Evolutionary conservation across 2,888 invertebrate genomes (phyloP), one percentile per base, ranked within the genome.

Genomic region (Epirrhoe tristata): DNA sequence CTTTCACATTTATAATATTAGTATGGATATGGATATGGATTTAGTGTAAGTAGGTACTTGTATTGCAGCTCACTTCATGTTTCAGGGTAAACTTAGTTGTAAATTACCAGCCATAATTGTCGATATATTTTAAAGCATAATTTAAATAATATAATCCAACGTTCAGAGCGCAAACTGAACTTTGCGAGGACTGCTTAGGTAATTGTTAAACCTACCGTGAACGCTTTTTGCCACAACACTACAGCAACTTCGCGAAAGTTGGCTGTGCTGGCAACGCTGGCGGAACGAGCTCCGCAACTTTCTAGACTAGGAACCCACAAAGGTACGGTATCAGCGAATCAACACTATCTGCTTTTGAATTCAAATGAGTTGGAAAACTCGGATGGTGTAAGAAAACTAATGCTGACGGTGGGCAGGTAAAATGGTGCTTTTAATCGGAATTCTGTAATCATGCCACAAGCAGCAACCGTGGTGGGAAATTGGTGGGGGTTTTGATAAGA

Each of bases 331-430:
- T 90, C 90, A 87, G 82, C 78, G 81, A 89, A 93, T 93, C 93
- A 86, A 79, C 86, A 84, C 88, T 93, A 93, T 93, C 93, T 93
- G 91, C 93, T 93, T 91, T 93, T 87, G 88, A 88, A 93, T 93
- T 90, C 91, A 93, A 93, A 93, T 93, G 93, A 93, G 93, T 92
- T 90, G 88, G 90, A 93, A 93, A 93, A 93, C 89, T 92, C 81
- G 85, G 88, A 76, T 81, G 78, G 81, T 85, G 87, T 90, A 93
- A 93, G 93, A 93, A 92, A 93, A 91, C 82, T 70, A 74, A 73
- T 77, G 80, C 67, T 76, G 77, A 12, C 55, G 76, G 73, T 59
- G 75, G 72, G 57, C 63, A 63, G 67, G 58, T 81, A 81, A 82
- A 86, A 87, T 83, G 83, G 53, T 78, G 85, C 82, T 67, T 66